These are phyloP conservation scores for Thecocarcelia acutangulata DNA, from an alignment of 2,888 invertebrate genomes.

Conservation along the genomic window DNA sequence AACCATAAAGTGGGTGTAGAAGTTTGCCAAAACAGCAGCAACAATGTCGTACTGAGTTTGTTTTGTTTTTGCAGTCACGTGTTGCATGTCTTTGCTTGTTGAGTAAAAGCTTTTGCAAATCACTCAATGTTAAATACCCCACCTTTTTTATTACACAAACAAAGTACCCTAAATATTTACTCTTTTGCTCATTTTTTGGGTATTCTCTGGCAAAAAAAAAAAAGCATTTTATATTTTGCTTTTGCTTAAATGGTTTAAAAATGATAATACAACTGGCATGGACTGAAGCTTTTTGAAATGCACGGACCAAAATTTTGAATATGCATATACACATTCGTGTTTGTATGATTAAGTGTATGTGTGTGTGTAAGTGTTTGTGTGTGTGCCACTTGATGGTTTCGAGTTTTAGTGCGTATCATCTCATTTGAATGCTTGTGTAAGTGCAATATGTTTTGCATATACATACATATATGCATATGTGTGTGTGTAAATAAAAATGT, in stretches of 20 bases:
- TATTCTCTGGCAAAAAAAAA: no score
- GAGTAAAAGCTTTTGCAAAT: slow-evolving; percentile 54
- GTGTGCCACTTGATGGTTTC: no score
- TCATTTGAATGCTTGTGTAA: not conserved
- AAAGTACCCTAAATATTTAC: no score
- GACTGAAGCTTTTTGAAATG: slow-evolving; percentile 28
- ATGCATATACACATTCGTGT: not conserved
- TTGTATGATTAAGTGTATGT: not conserved
- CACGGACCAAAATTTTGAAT: slow-evolving; percentile 27
- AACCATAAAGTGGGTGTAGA: not conserved
- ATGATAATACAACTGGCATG: not conserved
- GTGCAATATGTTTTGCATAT: no score
- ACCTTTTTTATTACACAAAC: slow-evolving; percentile 28
- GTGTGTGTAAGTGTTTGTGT: slow-evolving; percentile 4
- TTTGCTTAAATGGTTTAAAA: slow-evolving; percentile 13
- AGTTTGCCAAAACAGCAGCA: not conserved
- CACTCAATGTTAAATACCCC: slow-evolving; percentile 31
- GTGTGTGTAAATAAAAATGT: not conserved
- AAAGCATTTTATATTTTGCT: not conserved
- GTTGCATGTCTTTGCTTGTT: slow-evolving; percentile 51
- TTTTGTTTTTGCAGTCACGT: slow-evolving; percentile 63
- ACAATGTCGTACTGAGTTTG: slow-evolving; percentile 30
- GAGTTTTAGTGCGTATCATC: not conserved
- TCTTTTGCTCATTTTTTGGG: slow-evolving; percentile 54
- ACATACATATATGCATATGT: no score